Base-by-base conservation (phyloP, 2,113 vertebrate genomes). In the Tonatia bakeri region DNA sequence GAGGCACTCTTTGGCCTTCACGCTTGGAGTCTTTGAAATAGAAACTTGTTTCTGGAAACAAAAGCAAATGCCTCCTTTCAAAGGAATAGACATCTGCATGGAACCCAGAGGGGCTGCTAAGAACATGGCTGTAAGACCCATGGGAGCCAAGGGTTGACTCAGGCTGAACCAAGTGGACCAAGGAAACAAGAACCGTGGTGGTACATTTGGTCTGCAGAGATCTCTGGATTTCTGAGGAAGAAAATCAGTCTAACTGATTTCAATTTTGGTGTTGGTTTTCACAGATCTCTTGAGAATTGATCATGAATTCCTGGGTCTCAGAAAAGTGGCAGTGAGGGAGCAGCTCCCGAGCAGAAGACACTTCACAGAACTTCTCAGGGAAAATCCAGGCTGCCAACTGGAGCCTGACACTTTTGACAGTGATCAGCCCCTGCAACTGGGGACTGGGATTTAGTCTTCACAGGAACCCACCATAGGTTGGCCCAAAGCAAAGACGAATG, bases 271-370 rank as follows among this genome's bases (percentile, higher is more conserved):
- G 92, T 97, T 84, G 12, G 45, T 61, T 79, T 89, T 97, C 95
- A 40, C 3, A 54, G 26, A 0, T 75, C 36, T 75, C 81, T 97
- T 96, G 88, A 94, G 24, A 95, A 90, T 81, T 33, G 0, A 43
- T 87, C 87, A 95, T 88, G 36, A 92, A 73, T 81, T 97, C 90
- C 83, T 70, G 0, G 3, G 13, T 96, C 76, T 91, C 92, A 67
- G 65, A 26, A 90, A 75, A 93, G 36, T 43, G 67, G 67, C 20
- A 16, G 70, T 22, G 36, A 64, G 50, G 40, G 52, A 85, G n/a
- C 5, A 72, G 1, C 0, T 73, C 26, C 38, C 13, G 38, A 45
- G 61, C 80, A 93, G 80, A 91, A 54, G n/a, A 61, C 61, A 79
- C 17, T 70, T 73, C 56, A 56, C 33, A 17, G 7, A 33, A 94